Evolutionary conservation across 2,888 invertebrate species (phyloP).

Genomic region (Scaptomyza caliginosa): DNA sequence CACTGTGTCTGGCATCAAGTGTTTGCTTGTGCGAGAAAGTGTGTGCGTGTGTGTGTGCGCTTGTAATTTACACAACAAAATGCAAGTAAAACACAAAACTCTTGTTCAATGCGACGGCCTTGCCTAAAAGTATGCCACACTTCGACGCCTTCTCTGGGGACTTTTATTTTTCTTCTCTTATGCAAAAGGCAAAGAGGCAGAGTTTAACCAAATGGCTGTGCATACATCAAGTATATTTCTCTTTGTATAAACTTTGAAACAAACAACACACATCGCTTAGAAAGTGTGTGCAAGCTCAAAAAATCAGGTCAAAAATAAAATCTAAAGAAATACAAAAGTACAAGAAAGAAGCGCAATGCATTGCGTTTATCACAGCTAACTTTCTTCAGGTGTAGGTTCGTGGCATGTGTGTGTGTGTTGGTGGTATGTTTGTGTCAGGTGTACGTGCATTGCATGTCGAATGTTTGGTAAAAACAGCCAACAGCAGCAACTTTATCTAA

Average conservation of each 20-base stretch:
- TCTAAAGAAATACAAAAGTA: background rate
- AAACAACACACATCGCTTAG: conserved; percentile 45
- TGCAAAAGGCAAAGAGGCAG: background rate
- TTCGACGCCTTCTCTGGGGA: conserved; percentile 43
- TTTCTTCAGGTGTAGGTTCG: conserved; percentile 37
- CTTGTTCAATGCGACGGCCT: conserved; percentile 39
- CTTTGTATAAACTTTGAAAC: conserved; percentile 31
- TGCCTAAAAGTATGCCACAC: conserved; percentile 48
- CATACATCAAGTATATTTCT: conserved; percentile 8
- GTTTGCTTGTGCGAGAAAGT: conserved; percentile 13
- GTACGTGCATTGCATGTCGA: conserved; percentile 74
- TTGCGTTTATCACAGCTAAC: conserved; percentile 46
- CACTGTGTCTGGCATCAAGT: conserved; percentile 35
- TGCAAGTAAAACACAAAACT: conserved; percentile 59
- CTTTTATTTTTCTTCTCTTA: conserved; percentile 1
- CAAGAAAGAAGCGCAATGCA: conserved; percentile 37
- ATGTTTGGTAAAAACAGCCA: conserved; percentile 68
- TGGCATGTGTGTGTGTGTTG: conserved; percentile 18
- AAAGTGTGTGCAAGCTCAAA: conserved; percentile 39
- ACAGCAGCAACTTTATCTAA: conserved; percentile 73
- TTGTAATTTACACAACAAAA: conserved; percentile 54
- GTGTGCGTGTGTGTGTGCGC: conserved; percentile 14
- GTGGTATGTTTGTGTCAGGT: conserved; percentile 27
- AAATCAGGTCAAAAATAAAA: conserved; percentile 51
- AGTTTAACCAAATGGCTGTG: conserved; percentile 4